Evolutionary conservation across 2,797 vertebrate genomes (phyloP).

Genomic region (Darevskia nairensis): DNA sequence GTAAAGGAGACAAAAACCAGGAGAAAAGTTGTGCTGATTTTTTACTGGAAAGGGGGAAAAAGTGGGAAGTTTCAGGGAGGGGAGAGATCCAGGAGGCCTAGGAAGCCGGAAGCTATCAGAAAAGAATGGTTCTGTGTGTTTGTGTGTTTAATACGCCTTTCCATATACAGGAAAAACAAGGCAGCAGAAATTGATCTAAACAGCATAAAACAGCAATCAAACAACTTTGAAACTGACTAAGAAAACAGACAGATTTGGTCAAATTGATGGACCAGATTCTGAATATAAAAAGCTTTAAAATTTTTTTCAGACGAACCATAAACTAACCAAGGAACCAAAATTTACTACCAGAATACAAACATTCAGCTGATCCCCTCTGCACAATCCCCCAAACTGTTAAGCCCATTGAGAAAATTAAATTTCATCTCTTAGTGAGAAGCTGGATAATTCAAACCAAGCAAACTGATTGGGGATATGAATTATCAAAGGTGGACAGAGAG

Average conservation of each 20-base stretch:
- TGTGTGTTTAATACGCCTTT: not conserved
- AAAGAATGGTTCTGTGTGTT: not conserved
- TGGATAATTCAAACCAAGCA: not conserved
- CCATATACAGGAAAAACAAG: too few species aligned
- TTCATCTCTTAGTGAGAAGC: not conserved
- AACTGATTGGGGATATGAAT: not conserved
- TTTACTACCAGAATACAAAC: too few species aligned
- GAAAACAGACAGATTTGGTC: not conserved
- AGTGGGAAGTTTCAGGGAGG: not conserved
- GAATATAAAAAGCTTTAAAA: not conserved
- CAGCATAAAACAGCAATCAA: not conserved
- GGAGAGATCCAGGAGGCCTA: not conserved
- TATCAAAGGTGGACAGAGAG: not conserved
- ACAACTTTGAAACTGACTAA: not conserved
- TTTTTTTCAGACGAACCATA: too few species aligned
- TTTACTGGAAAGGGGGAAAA: not conserved
- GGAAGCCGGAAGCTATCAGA: not conserved
- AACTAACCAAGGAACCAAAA: not conserved
- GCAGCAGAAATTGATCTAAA: not conserved
- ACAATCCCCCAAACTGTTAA: too few species aligned
- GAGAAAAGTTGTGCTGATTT: not conserved
- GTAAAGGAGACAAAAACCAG: not conserved
- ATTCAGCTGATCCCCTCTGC: too few species aligned
- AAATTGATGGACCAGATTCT: not conserved
- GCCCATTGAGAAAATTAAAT: not conserved